Conservation (phyloP, 2,888 invertebrate genomes). For the Stenodema calcarata region DNA sequence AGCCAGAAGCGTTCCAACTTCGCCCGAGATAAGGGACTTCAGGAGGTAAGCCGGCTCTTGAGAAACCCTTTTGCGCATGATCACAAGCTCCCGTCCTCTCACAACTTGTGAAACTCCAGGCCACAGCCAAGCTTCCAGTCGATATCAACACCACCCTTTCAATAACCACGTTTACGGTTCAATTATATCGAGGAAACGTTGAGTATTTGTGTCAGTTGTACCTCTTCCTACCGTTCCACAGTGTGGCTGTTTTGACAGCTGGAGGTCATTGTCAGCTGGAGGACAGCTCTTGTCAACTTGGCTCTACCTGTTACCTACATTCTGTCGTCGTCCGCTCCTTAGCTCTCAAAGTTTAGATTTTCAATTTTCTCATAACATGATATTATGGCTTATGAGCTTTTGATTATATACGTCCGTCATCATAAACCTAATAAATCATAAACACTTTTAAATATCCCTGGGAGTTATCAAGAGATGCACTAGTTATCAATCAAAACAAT, state of each 20-base stretch:
- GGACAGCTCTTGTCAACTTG: background rate
- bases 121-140: background rate
- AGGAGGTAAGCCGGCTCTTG: constrained; percentile 40
- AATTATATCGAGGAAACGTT: no score
- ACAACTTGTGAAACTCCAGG: background rate
- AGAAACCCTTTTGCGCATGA: constrained; percentile 1
- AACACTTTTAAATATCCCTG: no score
- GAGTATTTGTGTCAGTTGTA: background rate
- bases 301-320: background rate
- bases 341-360: no score
- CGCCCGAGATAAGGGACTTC: constrained; percentile 50
- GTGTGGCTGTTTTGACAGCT: background rate
- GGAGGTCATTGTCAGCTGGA: background rate
- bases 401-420: no score
- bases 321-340: no score
- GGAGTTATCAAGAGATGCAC: no score
- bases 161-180: background rate
- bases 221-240: background rate
- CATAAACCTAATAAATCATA: no score
- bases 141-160: background rate
- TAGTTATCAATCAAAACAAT: no score
- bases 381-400: no score
- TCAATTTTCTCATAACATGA: no score
- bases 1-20: constrained; percentile 48
- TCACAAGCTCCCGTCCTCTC: background rate